These are phyloP conservation scores for Dryomyza anilis DNA, from an alignment of 2,888 invertebrate species.

Conservation along the genomic window DNA sequence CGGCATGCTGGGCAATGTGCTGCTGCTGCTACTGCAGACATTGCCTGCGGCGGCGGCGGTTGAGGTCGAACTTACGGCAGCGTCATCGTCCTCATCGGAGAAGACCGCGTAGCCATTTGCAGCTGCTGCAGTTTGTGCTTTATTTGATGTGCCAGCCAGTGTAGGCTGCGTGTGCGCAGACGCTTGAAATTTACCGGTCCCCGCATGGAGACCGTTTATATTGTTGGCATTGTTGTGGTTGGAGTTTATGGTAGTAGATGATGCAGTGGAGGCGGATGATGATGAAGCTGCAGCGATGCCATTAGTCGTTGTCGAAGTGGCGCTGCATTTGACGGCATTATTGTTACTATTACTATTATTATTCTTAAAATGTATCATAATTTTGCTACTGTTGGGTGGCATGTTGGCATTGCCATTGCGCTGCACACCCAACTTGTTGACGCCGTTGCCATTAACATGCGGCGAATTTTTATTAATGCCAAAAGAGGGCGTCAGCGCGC, in stretches of 20 bases:
- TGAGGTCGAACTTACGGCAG: constrained; percentile 43
- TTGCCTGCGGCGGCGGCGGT: constrained; percentile 12
- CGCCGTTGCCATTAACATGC: constrained; percentile 34
- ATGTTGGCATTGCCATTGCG: constrained; percentile 30
- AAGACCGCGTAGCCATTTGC: constrained; percentile 51
- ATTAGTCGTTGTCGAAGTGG: constrained; percentile 47
- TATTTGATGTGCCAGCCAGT: constrained; percentile 45
- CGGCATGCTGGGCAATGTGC: constrained; percentile 60
- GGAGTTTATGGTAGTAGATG: constrained; percentile 11
- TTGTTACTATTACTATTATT: constrained; percentile 25
- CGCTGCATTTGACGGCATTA: constrained; percentile 16
- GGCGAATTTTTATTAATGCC: constrained; percentile 21
- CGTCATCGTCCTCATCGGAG: constrained; percentile 43
- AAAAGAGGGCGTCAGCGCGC: constrained; percentile 25
- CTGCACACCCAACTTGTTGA: constrained; percentile 60
- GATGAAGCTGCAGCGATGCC: constrained; percentile 36
- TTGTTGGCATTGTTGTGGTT: not conserved
- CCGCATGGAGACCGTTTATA: constrained; percentile 44
- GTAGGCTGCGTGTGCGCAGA: constrained; percentile 46
- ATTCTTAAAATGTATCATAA: constrained; percentile 64
- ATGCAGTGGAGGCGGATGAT: constrained; percentile 26
- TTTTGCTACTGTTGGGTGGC: constrained; percentile 38
- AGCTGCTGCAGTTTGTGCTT: constrained; percentile 44
- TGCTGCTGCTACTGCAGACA: constrained; percentile 24
- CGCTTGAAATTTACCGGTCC: constrained; percentile 48